phyloP scores from a whole-genome alignment of 2,113 vertebrate species.

The Siniperca chuatsi region DNA sequence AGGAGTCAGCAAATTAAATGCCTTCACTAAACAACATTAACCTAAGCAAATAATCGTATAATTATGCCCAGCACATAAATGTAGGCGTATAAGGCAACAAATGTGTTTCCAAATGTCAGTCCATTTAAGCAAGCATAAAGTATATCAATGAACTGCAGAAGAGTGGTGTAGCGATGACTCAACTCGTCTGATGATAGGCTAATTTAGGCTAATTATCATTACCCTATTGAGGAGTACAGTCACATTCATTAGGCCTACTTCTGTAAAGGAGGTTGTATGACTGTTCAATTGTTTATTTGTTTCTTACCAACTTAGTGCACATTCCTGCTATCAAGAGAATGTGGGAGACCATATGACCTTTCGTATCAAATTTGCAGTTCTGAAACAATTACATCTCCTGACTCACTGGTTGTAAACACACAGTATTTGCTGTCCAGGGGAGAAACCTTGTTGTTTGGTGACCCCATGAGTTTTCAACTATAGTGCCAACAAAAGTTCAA shows the following conservation, averaged over 20 bases:
- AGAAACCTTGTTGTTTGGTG: background rate
- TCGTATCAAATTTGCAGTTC: background rate
- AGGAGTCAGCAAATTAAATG: constrained; percentile 52
- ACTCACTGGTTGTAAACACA: background rate
- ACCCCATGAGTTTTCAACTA: no score
- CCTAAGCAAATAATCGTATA: constrained; percentile 28
- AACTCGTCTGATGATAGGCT: constrained; percentile 18
- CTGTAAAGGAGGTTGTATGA: constrained; percentile 4
- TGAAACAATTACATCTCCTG: background rate
- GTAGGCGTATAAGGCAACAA: constrained; percentile 13
- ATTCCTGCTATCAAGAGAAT: background rate
- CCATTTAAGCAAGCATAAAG: constrained; percentile 7
- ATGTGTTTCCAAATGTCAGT: constrained; percentile 51
- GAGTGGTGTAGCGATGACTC: constrained; percentile 25
- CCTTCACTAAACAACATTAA: constrained; percentile 45
- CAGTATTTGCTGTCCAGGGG: background rate
- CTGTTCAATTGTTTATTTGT: constrained; percentile 4
- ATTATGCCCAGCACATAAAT: constrained; percentile 22
- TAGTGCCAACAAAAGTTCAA: background rate
- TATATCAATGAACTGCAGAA: constrained; percentile 38
- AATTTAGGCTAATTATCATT: constrained; percentile 36
- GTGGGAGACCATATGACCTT: background rate
- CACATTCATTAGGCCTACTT: constrained; percentile 8
- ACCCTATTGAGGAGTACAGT: constrained; percentile 19
- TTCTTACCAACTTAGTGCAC: background rate